These are phyloP conservation scores for Heterocephalus glaber DNA, from an alignment of 2,113 vertebrate species.

Conservation along the genomic window DNA sequence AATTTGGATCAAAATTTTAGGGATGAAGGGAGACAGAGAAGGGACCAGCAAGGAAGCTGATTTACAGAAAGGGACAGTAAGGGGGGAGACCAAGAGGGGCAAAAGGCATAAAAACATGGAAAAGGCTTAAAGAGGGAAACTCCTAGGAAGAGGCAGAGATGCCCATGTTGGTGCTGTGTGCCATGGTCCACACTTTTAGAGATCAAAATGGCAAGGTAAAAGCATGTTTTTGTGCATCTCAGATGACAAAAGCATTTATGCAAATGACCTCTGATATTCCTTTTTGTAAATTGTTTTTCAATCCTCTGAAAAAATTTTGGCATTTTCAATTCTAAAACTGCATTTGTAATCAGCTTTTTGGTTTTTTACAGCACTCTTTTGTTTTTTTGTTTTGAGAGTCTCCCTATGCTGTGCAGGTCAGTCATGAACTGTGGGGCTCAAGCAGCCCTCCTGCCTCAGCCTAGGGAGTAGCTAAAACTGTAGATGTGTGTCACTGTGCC, in stretches of 20 bases:
- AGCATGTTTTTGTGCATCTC: neutral
- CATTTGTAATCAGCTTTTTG: neutral
- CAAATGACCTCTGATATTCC: neutral
- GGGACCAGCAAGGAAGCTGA: neutral
- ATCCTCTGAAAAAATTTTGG: neutral
- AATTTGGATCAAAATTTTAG: neutral
- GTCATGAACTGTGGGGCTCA: neutral
- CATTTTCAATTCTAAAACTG: constrained; percentile 20
- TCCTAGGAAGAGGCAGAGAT: neutral
- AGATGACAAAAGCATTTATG: neutral
- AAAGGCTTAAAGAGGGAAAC: neutral
- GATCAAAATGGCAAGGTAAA: neutral
- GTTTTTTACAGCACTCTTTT: neutral
- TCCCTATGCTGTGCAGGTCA: neutral
- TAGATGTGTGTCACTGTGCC: neutral
- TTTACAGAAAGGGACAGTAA: neutral
- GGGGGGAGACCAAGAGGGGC: neutral
- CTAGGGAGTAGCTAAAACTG: neutral
- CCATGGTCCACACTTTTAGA: neutral
- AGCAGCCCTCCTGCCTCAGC: neutral
- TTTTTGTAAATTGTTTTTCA: neutral
- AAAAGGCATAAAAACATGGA: neutral
- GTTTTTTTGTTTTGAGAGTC: neutral
- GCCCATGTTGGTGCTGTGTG: neutral
- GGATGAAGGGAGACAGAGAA: neutral